Percentiles rank a stretch among this genome's conserved stretches.
Evolutionary conservation across 2,888 invertebrate species (phyloP).

Genomic region (Drosophila nigricruria): DNA sequence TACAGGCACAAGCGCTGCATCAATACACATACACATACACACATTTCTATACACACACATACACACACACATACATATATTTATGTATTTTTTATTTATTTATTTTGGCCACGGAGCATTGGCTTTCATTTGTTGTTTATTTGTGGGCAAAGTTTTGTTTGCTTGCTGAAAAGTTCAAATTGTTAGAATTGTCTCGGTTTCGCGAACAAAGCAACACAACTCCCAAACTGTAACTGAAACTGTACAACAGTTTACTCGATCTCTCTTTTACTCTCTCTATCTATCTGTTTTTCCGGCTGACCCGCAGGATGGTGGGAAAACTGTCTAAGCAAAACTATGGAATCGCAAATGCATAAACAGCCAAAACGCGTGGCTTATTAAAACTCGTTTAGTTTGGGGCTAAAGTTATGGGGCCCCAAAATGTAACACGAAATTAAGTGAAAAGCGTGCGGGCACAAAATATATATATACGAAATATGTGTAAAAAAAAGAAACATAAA

Average conservation of each 20-base stretch:
- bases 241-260: constrained; percentile 25
- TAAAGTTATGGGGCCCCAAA: constrained; percentile 21
- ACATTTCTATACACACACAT: background rate
- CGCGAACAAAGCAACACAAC: constrained; percentile 7
- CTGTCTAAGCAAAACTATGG: constrained; percentile 25
- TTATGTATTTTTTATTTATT: constrained; percentile 34
- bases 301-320: constrained; percentile 11
- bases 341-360: constrained; percentile 37
- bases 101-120: constrained; percentile 44
- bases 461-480: constrained; percentile 58
- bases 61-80: background rate
- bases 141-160: constrained; percentile 51
- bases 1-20: constrained; percentile 15
- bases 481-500: constrained; percentile 17
- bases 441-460: constrained; percentile 61
- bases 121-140: constrained; percentile 52
- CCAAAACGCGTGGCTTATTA: constrained; percentile 51
- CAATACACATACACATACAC: constrained; percentile 20
- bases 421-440: constrained; percentile 57
- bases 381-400: constrained; percentile 48
- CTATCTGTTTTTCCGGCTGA: constrained; percentile 11
- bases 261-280: background rate
- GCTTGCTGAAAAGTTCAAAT: constrained; percentile 48
- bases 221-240: constrained; percentile 34
- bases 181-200: constrained; percentile 42